phyloP scores from a whole-genome alignment of 1,140 invertebrate genomes.

The Reticulitermes speratus region DNA sequence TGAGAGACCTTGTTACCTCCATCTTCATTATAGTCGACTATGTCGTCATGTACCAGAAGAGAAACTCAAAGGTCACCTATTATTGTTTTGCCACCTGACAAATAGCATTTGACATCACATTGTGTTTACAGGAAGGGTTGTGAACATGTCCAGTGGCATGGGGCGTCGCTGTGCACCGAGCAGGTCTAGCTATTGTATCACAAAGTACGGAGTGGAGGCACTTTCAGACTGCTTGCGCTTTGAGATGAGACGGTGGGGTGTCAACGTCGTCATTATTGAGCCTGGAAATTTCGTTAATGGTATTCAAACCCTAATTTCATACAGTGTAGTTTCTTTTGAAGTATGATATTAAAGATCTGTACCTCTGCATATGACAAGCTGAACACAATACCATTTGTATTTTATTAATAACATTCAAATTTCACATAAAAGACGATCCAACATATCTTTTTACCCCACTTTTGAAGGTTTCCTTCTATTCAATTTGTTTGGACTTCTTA shows the following conservation, averaged over 20 bases:
- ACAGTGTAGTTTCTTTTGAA: neutral
- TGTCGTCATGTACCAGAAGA: no score
- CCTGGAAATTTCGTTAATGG: slow-evolving; percentile 45
- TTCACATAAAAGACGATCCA: no score
- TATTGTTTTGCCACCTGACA: neutral
- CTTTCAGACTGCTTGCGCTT: slow-evolving; percentile 50
- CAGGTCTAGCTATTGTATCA: slow-evolving; percentile 46
- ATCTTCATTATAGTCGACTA: no score
- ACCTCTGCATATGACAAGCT: no score
- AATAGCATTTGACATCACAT: slow-evolving; percentile 3
- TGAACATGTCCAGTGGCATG: slow-evolving; percentile 43
- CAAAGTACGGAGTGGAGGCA: slow-evolving; percentile 51
- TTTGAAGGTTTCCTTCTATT: no score
- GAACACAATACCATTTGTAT: no score
- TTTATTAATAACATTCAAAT: no score
- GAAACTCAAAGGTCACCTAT: no score
- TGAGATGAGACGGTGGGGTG: slow-evolving; percentile 47
- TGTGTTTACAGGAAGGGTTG: slow-evolving; percentile 38
- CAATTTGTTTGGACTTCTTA: no score
- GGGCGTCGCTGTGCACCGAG: slow-evolving; percentile 41
- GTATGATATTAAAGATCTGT: no score
- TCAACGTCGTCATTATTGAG: slow-evolving; percentile 47
- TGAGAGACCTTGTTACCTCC: no score
- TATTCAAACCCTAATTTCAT: slow-evolving; percentile 2
- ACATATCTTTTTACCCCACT: no score